These are phyloP conservation scores for Leptura quadrifasciata DNA, from an alignment of 2,888 invertebrate species.

Conservation along the genomic window DNA sequence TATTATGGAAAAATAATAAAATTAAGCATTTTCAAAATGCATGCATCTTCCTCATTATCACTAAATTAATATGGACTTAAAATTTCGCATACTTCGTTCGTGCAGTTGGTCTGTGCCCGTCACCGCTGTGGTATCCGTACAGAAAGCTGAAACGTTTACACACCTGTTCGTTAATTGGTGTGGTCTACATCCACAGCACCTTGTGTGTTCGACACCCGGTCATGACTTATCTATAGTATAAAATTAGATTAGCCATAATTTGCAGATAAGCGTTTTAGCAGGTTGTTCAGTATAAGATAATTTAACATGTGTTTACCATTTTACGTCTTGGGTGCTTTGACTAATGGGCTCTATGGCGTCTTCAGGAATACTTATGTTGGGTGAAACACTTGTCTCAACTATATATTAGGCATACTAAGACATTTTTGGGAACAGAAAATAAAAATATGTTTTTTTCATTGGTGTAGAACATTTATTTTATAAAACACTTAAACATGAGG, in stretches of 20 bases:
- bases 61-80: not conserved
- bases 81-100: constrained; percentile 22
- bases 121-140: constrained; percentile 42
- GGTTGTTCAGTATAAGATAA: constrained; percentile 12
- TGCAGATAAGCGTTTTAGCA: constrained; percentile 30
- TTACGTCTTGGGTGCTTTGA: constrained; percentile 6
- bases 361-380: not conserved
- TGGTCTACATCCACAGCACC: constrained; percentile 50
- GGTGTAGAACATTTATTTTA: no score
- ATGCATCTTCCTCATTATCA: no score
- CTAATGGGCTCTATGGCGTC: not conserved
- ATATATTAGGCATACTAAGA: no score
- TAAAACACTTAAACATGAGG: no score
- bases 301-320: constrained; percentile 18
- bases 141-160: constrained; percentile 50
- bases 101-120: constrained; percentile 43
- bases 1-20: no score
- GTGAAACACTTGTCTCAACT: not conserved
- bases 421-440: no score
- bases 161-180: constrained; percentile 55
- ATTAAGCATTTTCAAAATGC: no score
- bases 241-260: constrained; percentile 34
- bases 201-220: constrained; percentile 43
- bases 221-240: constrained; percentile 31
- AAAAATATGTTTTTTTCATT: no score